Evolutionary conservation across 2,888 invertebrate species (phyloP).

Genomic region (Hoplodrina ambigua): DNA sequence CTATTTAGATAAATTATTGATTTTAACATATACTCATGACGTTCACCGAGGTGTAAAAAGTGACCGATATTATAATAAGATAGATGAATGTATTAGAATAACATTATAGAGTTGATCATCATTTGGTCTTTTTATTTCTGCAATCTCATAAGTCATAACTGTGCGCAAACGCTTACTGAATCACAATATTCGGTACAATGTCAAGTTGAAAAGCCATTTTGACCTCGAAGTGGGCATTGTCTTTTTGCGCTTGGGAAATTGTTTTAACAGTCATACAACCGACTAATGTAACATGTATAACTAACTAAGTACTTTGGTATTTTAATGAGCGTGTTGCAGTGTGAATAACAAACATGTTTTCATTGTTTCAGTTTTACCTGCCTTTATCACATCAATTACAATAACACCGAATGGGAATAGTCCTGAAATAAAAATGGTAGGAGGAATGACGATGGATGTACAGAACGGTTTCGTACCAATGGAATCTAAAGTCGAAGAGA

Average conservation of each 20-base stretch:
- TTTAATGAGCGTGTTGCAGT: constrained; percentile 42
- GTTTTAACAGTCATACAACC: constrained; percentile 49
- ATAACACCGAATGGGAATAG: constrained; percentile 88
- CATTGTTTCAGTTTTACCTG: constrained; percentile 85
- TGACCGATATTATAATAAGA: background rate
- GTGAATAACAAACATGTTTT: constrained; percentile 37
- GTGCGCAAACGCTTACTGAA: constrained; percentile 33
- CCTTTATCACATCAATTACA: constrained; percentile 80
- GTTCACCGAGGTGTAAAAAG: background rate
- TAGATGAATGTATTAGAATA: background rate
- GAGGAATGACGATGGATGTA: constrained; percentile 80
- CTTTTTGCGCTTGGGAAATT: constrained; percentile 69
- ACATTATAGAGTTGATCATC: background rate
- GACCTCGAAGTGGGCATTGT: constrained; percentile 71
- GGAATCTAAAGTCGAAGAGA: constrained; percentile 64
- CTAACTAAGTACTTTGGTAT: constrained; percentile 17
- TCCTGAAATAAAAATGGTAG: constrained; percentile 85
- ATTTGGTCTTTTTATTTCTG: constrained; percentile 19
- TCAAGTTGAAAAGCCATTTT: constrained; percentile 71
- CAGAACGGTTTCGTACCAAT: constrained; percentile 79
- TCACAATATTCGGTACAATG: constrained; percentile 69
- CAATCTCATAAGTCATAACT: constrained; percentile 13
- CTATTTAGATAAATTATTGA: background rate
- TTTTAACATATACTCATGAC: background rate
- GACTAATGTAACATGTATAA: constrained; percentile 18